phyloP scores from a whole-genome alignment of 2,113 vertebrate species.

The Sebastes fasciatus region DNA sequence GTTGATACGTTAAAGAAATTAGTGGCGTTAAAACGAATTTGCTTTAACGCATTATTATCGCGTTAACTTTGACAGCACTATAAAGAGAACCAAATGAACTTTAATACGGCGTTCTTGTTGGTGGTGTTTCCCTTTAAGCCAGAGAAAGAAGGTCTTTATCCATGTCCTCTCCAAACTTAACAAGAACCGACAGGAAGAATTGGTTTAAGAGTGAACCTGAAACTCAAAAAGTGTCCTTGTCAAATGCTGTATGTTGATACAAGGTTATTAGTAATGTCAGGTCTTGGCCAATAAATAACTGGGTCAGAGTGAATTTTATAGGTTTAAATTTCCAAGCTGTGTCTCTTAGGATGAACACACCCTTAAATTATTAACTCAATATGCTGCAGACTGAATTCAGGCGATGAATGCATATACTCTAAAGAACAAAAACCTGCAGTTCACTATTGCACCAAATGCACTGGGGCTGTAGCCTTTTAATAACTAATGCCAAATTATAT shows the following conservation, averaged over 20 bases:
- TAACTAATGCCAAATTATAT: neutral
- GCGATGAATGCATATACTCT: neutral
- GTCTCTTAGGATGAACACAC: conserved; percentile 8
- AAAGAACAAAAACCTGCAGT: neutral
- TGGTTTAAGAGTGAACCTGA: neutral
- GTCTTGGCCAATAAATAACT: neutral
- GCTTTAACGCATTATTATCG: too few relatives aligned
- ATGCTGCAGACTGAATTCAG: neutral
- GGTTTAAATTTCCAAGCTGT: neutral
- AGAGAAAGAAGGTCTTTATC: neutral
- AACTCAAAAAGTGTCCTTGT: neutral
- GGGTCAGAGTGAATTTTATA: neutral
- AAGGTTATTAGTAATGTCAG: neutral
- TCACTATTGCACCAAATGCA: neutral
- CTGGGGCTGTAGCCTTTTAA: neutral
- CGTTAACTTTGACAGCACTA: too few relatives aligned
- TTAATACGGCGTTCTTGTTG: neutral
- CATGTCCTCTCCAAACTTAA: neutral
- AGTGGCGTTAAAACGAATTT: too few relatives aligned
- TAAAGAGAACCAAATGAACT: neutral
- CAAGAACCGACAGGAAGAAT: neutral
- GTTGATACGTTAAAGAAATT: too few relatives aligned
- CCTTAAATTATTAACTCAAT: neutral
- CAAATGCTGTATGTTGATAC: neutral
- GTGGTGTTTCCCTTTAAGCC: neutral